Base-by-base conservation (phyloP, 1,140 invertebrate species). In the Hyphantria cunea region DNA sequence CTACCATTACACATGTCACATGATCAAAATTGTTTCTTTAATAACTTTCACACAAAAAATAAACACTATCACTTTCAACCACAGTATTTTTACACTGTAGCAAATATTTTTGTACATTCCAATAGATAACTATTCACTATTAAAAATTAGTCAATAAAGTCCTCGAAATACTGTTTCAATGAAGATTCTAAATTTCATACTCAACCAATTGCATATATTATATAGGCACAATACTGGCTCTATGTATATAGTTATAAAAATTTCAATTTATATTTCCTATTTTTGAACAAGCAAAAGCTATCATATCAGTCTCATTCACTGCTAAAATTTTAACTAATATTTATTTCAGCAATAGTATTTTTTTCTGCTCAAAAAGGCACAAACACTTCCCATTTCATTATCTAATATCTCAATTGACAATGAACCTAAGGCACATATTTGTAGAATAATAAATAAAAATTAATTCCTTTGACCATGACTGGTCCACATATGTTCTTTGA, bases 401-500 rank as follows among this genome's bases (percentile, higher is more conserved):
- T 45, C 13, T 25, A 58, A 39, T 58, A 39, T 15, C 32, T 55
- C 42, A 71, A 64, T 60, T 64, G 54, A 73, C 62, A 72, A 66
- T 51, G 56, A 72, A 74, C 58, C 58, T 74, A 82, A 80, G 76
- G 77, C 76, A 81, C 75, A 64, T 74, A n/a, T n/a, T n/a, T 44
- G 55, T 58, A 65, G 31, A 39, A n/a, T n/a, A 52, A n/a, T n/a
- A 52, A 45, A 56, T 69, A 63, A 70, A 62, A 55, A 69, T 92
- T 83, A 94, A 87, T 93, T 93, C 77, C 93, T 89, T 67, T 93
- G 92, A 67, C 93, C 92, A 82, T 94, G 93, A 67, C 89, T 92
- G 56, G 93, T 91, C 85, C 92, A 92, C 93, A 94, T 94, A 66
- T 94, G 93, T 66, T 93, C 92, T 79, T 94, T 94, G 70, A 92